Percentiles rank a stretch among this genome's conserved stretches.
phyloP scores from a whole-genome alignment of 30 jellyfish, hydroid and myxozoan genomes.

The Rhopilema esculentum region DNA sequence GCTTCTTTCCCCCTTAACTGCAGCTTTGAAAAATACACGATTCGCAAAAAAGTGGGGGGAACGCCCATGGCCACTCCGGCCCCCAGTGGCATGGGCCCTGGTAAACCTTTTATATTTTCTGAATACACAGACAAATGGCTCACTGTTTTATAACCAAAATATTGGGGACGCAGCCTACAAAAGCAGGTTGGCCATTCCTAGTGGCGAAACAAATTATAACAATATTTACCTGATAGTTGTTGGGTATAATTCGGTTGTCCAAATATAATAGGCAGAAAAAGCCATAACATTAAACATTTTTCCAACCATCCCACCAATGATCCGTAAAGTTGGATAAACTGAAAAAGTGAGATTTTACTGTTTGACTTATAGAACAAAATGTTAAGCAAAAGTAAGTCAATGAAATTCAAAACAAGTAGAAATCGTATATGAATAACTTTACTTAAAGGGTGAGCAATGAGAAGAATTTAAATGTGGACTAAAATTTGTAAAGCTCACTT shows the following conservation, averaged over 20 bases:
- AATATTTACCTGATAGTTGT: constrained; percentile 89
- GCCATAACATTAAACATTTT: constrained; percentile 67
- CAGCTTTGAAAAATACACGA: too few relatives aligned
- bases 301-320: constrained; percentile 83
- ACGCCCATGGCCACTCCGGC: too few relatives aligned
- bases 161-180: too few relatives aligned
- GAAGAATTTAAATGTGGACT: neutral
- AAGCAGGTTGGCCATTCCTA: too few relatives aligned
- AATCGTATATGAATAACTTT: neutral
- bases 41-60: too few relatives aligned
- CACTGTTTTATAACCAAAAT: too few relatives aligned
- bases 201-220: neutral
- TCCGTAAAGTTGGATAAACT: constrained; percentile 61
- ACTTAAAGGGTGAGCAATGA: neutral
- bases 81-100: too few relatives aligned
- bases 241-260: constrained; percentile 90
- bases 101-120: too few relatives aligned
- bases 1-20: too few relatives aligned
- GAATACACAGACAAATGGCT: too few relatives aligned
- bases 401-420: too few relatives aligned
- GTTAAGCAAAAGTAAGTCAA: too few relatives aligned
- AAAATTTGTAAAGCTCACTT: constrained; percentile 5
- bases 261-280: constrained; percentile 69
- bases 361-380: neutral
- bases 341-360: neutral